A percentile compares a stretch with the other conserved stretches of the same genome.
phyloP scores from a whole-genome alignment of 2,888 invertebrate genomes.

The Pherbina coryleti region DNA sequence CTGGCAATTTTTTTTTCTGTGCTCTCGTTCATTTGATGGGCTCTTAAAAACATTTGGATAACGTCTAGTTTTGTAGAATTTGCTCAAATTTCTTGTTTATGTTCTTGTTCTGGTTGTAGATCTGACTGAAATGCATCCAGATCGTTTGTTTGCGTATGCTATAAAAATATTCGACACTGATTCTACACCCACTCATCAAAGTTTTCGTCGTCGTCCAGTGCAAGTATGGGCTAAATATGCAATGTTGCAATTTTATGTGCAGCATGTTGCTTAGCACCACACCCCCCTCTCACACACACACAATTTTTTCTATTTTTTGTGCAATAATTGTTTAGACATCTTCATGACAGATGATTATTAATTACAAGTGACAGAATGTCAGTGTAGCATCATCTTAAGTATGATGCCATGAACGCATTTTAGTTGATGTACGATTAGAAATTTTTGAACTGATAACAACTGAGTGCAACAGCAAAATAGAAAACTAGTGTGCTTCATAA shows the following conservation, averaged over 20 bases:
- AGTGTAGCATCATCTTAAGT: not conserved
- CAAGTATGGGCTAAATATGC: not conserved
- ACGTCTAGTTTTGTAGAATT: conserved; percentile 8
- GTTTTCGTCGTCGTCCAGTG: not conserved
- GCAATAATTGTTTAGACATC: conserved; percentile 44
- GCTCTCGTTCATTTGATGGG: not conserved
- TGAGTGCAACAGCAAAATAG: conserved; percentile 6
- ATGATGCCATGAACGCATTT: not conserved
- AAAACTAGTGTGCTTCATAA: not conserved
- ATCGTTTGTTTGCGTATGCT: not conserved
- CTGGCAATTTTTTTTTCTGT: not conserved
- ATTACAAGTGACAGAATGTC: conserved; percentile 45
- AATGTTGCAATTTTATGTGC: conserved; percentile 19
- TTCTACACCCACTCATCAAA: conserved; percentile 30
- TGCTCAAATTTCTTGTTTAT: conserved; percentile 10
- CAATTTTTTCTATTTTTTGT: conserved; percentile 17
- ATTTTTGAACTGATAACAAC: conserved; percentile 30
- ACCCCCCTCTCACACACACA: not conserved
- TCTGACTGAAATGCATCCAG: not conserved
- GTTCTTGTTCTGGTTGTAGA: conserved; percentile 3
- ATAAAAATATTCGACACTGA: conserved; percentile 33
- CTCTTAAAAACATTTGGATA: not conserved
- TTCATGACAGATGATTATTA: conserved; percentile 50
- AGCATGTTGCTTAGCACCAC: not conserved
- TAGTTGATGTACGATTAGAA: not conserved